These are phyloP conservation scores for Manis javanica DNA, from an alignment of 2,797 vertebrate genomes.

Conservation along the genomic window DNA sequence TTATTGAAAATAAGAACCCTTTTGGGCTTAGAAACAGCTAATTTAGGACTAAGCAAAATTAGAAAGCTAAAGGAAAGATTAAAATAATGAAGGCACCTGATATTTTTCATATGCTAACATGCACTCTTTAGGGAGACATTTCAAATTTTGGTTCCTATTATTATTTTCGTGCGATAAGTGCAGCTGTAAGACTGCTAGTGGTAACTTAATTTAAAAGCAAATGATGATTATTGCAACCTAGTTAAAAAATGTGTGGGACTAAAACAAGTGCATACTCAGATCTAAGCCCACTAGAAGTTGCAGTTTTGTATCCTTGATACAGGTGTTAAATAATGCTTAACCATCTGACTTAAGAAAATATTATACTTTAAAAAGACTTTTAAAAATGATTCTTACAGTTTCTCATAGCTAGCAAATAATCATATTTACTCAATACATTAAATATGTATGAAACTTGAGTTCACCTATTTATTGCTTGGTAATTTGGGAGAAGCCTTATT, in stretches of 20 bases:
- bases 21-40: slow-evolving; percentile 47
- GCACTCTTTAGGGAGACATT: not conserved
- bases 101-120: slow-evolving; percentile 7
- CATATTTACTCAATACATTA: not conserved
- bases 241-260: not conserved
- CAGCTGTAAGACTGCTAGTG: not conserved
- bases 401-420: not conserved
- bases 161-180: not conserved
- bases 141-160: not conserved
- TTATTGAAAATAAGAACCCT: slow-evolving; percentile 15
- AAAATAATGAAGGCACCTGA: not conserved
- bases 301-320: not conserved
- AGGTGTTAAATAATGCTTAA: not conserved
- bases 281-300: not conserved
- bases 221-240: not conserved
- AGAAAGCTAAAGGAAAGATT: not conserved
- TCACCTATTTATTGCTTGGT: not conserved
- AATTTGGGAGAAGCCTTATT: slow-evolving; percentile 12
- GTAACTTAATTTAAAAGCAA: not conserved
- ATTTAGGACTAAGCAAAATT: not conserved
- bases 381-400: not conserved
- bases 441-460: not conserved
- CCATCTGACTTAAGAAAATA: not conserved
- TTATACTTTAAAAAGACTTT: not conserved
- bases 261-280: not conserved